These are phyloP conservation scores for Ibycter americanus DNA, from an alignment of 2,797 vertebrate species.

Conservation along the genomic window DNA sequence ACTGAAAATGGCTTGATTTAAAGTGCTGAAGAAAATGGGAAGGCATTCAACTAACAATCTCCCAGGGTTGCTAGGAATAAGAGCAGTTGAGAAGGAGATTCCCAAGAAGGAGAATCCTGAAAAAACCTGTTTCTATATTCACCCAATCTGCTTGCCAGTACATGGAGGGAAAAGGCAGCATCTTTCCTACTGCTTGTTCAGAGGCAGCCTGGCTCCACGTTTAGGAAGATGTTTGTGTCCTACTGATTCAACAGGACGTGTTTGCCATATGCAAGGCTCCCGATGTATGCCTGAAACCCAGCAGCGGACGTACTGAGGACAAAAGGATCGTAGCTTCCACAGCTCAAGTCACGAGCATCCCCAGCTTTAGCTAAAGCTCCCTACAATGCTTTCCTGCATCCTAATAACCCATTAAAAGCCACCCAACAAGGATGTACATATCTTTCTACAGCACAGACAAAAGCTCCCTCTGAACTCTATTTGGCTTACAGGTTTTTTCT, in stretches of 20 bases:
- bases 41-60: neutral
- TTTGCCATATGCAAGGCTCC: neutral
- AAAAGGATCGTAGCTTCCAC: neutral
- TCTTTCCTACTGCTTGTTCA: neutral
- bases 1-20: slow-evolving; percentile 4
- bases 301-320: neutral
- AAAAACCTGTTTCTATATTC: neutral
- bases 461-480: neutral
- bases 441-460: neutral
- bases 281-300: neutral
- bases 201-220: neutral
- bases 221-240: neutral
- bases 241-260: neutral
- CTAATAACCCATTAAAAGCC: neutral
- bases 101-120: slow-evolving; percentile 6
- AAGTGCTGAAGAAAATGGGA: slow-evolving; percentile 23
- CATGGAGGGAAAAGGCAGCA: neutral
- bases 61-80: neutral
- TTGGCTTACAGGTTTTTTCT: neutral
- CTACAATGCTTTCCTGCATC: neutral
- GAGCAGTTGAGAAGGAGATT: slow-evolving; percentile 13
- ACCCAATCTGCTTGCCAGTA: neutral
- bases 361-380: neutral
- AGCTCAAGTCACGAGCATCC: neutral
- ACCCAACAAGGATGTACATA: neutral